Base-by-base conservation (phyloP, 2,113 vertebrate genomes). In the Stigmatopora argus region DNA sequence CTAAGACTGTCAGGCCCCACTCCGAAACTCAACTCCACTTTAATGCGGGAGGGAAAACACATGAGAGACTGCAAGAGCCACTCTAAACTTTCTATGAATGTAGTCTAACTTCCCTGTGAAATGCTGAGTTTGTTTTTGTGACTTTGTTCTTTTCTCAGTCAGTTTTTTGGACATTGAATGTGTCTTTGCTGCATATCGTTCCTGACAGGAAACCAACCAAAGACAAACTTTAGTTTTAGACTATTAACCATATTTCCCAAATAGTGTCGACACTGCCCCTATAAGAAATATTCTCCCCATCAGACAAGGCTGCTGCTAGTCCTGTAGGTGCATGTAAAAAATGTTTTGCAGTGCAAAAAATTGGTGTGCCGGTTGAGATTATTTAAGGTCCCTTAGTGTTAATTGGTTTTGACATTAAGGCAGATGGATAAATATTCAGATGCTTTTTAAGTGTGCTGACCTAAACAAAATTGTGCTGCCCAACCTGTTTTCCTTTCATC, bases 401-500 rank as follows among this genome's bases (percentile, higher is more conserved):
- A 4, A 52, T 31, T 57, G 34, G 23, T 67, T 69, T 34, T 12
- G 41, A 77, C 34, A 63, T 52, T 4, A 60, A 52, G 59, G 66
- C 5, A 62, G 48, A 67, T 52, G 66, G 74, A 53, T 81, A 83
- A 88, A 86, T 79, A 83, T 71, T 79, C 53, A 71, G 63, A 73
- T 19, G 62, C 19, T 60, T 82, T 34, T 83, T 69, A 75, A 78
- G 78, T 80, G 74, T 64, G 65, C n/a, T 44, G 62, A 72, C 17
- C 47, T 44, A 64, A 72, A 70, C 70, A 68, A 48, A 45, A 17
- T 5, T 21, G 58, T 21, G 61, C 21, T 34, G 21, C 23, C 10
- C 62, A 48, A 48, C 21, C 23, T 21, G 35, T 44, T 41, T 7
- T 5, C 35, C 19, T 7, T 8, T 61, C 38, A 21, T 44, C n/a